Evolutionary conservation across 2,797 vertebrate genomes (phyloP).

Genomic region (Lateolabrax maculatus): DNA sequence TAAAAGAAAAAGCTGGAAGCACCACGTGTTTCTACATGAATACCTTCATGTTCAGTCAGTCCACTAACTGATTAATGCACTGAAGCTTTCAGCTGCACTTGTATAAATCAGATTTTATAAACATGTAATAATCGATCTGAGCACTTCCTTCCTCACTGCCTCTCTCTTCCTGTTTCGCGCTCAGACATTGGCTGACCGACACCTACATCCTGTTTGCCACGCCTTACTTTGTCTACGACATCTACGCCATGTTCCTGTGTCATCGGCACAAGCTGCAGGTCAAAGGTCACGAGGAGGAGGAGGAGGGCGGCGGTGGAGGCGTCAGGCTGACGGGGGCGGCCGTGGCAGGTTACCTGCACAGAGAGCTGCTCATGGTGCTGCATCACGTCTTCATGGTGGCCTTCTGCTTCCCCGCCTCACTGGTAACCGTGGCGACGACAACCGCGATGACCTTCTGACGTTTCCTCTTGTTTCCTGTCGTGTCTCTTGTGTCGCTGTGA

Average conservation of each 20-base stretch:
- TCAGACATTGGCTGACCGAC: constrained; percentile 92
- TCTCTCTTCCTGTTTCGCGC: not conserved
- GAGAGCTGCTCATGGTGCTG: constrained; percentile 90
- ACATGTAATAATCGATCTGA: too few species aligned
- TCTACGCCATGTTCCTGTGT: constrained; percentile 94
- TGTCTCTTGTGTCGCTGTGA: too few species aligned
- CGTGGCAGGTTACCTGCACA: constrained; percentile 72
- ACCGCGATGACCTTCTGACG: fast-evolving
- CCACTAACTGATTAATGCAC: too few species aligned
- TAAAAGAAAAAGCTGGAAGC: too few species aligned
- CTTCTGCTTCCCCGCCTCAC: constrained; percentile 91
- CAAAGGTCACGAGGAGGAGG: constrained; percentile 86
- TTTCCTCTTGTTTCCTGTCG: too few species aligned
- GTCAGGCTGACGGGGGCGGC: constrained; percentile 16
- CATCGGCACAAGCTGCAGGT: constrained; percentile 89
- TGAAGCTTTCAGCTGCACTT: too few species aligned
- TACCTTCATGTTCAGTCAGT: too few species aligned
- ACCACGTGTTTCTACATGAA: too few species aligned
- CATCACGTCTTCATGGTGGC: constrained; percentile 93
- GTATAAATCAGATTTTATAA: too few species aligned
- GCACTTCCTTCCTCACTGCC: too few species aligned
- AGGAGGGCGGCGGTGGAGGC: not conserved
- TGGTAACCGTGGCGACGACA: constrained; percentile 81
- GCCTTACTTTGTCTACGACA: constrained; percentile 93
- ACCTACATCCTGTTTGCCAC: constrained; percentile 91